Evolutionary conservation across 2,797 vertebrate species (phyloP), one percentile per base, ranked within the genome.

Genomic region (Melanotaenia nigrans): DNA sequence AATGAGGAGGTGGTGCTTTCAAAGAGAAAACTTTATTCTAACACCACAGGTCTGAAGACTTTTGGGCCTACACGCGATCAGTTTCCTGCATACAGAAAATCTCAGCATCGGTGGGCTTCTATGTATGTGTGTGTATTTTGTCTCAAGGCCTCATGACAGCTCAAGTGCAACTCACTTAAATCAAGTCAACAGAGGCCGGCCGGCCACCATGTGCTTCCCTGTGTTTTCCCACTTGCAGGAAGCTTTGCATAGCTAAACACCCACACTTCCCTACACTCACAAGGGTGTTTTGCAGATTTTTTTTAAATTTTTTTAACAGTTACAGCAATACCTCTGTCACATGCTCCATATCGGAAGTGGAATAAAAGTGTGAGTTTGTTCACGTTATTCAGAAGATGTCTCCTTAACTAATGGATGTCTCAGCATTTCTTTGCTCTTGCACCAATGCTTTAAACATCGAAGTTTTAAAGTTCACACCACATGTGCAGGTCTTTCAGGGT

Each of bases 231-330:
- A 82, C 63, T 84, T 73, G 87, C 84, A 82, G 78, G 86, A 90
- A 92, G 84, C 73, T 82, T 78, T 82, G 80, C 82, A 90, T 90
- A 89, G 76, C 71, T 79, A 47, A 85, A 86, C 87, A 89, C 86
- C 90, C 84, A 91, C 91, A 87, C 80, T 86, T 86, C 81, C 78
- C 84, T 78, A 74, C 82, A 81, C 68, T 83, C 84, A 84, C 73
- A 68, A 63, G 53, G 66, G 65, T 67, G 63, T 82, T 86, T 78
- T 77, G 62, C 49, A 71, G 62, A 65, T 83, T 71, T 73, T 64
- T 70, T 5, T 9, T 0, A 28, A 28, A 28, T 3, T 28, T 11
- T 11, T 75, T 63, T 56, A 40, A 40, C 38, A 40, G 38, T 38
- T 68, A 72, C 71, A 58, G 65, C 61, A 68, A 73, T 58, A 70